A percentile compares a stretch with the other conserved stretches of the same genome.
Conservation (phyloP, 64 coral and sea anemone genomes). For the Actinia equina region DNA sequence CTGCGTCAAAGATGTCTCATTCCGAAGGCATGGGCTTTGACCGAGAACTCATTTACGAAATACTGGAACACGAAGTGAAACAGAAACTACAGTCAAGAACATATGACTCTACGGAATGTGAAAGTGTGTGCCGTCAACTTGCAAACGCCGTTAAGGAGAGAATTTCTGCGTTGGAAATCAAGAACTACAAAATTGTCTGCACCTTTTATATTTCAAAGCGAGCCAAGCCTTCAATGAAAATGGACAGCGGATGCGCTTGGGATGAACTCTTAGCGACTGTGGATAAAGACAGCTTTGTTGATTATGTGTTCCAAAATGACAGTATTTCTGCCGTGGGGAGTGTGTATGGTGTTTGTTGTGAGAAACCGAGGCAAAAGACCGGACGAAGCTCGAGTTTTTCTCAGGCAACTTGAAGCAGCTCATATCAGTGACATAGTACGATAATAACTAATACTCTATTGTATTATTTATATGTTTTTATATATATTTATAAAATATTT, state of each 20-base stretch:
- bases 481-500: too few species aligned
- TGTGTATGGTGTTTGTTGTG: constrained; percentile 44
- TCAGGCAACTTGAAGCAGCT: not conserved
- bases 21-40: not conserved
- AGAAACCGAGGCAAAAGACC: not conserved
- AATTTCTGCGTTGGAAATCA: constrained; percentile 36
- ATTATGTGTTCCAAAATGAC: constrained; percentile 66
- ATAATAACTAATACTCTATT: too few species aligned
- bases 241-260: constrained; percentile 77
- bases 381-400: not conserved
- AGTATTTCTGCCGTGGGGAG: constrained; percentile 44
- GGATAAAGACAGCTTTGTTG: constrained; percentile 66
- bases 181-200: constrained; percentile 57
- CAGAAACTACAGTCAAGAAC: constrained; percentile 23
- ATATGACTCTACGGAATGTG: constrained; percentile 36
- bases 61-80: constrained; percentile 43
- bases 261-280: constrained; percentile 38
- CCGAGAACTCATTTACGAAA: constrained; percentile 33
- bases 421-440: not conserved
- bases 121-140: not conserved
- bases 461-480: too few species aligned
- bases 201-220: constrained; percentile 49
- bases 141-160: constrained; percentile 31
- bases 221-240: constrained; percentile 4
- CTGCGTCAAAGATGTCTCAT: not conserved